Evolutionary conservation across 2,888 invertebrate genomes (phyloP).

Genomic region (Caenorhabditis drosophilae): DNA sequence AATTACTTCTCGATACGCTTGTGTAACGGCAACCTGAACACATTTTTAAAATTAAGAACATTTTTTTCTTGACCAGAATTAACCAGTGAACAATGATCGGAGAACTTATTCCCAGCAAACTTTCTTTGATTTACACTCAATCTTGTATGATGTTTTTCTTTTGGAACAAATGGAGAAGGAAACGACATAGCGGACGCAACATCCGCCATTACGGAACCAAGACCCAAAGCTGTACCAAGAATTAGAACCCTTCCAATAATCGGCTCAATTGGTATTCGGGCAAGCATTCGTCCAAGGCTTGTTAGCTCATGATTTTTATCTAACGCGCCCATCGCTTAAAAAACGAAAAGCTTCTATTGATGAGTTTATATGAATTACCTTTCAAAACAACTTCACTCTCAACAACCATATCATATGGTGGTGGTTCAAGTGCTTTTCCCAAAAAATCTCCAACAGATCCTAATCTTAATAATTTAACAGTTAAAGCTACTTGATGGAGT

Average conservation of each 20-base stretch:
- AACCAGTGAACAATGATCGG: conserved; percentile 90
- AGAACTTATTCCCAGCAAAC: conserved; percentile 84
- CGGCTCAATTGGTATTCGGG: conserved; percentile 92
- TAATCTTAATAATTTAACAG: conserved; percentile 85
- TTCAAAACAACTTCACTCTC: conserved; percentile 85
- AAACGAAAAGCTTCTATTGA: conserved; percentile 5
- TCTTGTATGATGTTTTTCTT: conserved; percentile 75
- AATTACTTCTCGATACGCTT: conserved; percentile 75
- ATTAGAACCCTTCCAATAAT: conserved; percentile 96
- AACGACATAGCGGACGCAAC: conserved; percentile 94
- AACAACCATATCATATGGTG: conserved; percentile 95
- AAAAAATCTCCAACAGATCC: conserved; percentile 92
- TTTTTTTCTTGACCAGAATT: neutral
- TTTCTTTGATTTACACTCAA: conserved; percentile 77
- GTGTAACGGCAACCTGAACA: conserved; percentile 80
- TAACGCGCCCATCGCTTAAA: conserved; percentile 75
- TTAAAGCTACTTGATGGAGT: conserved; percentile 88
- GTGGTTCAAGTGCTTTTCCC: conserved; percentile 89
- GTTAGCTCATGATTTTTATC: conserved; percentile 87
- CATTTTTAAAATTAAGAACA: too few relatives aligned
- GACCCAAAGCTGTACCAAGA: conserved; percentile 83
- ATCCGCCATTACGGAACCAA: conserved; percentile 87
- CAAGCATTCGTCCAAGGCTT: conserved; percentile 88
- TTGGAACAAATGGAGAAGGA: conserved; percentile 84
- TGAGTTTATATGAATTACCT: conserved; percentile 63